phyloP scores from a whole-genome alignment of 2,888 invertebrate species.

The Caenorhabditis uteleia region DNA sequence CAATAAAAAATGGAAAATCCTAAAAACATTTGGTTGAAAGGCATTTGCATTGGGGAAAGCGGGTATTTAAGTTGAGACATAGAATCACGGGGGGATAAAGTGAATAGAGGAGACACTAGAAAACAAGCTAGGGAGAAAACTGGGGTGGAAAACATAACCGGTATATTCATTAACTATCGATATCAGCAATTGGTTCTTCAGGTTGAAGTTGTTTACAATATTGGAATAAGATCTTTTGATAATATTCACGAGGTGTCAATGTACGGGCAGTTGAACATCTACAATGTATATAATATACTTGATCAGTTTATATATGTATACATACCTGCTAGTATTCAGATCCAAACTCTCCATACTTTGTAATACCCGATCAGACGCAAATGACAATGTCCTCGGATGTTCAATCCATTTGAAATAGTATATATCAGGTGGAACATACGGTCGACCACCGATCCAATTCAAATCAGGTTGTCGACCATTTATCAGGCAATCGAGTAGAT shows the following conservation, averaged over 20 bases:
- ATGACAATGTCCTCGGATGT: conserved; percentile 69
- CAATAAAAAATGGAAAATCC: neutral
- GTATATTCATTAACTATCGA: conserved; percentile 44
- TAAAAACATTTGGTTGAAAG: too few relatives aligned
- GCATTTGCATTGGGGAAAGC: too few relatives aligned
- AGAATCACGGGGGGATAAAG: too few relatives aligned
- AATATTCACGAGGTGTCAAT: conserved; percentile 68
- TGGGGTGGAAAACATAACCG: conserved; percentile 13
- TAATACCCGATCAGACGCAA: conserved; percentile 66
- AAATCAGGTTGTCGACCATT: conserved; percentile 68
- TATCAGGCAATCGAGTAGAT: conserved; percentile 69
- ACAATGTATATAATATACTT: conserved; percentile 7
- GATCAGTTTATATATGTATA: neutral
- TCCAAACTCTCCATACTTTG: conserved; percentile 69
- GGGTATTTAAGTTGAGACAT: too few relatives aligned
- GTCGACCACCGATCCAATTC: conserved; percentile 68
- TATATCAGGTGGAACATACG: conserved; percentile 69
- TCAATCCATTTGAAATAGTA: conserved; percentile 70
- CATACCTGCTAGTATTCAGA: conserved; percentile 60
- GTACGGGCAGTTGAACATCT: conserved; percentile 68
- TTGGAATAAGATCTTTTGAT: conserved; percentile 67
- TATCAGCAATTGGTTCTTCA: conserved; percentile 50
- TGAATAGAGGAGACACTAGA: too few relatives aligned
- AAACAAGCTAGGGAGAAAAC: neutral
- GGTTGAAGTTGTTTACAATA: conserved; percentile 64